Evolutionary conservation across 2,888 invertebrate genomes (phyloP), one percentile per base, ranked within the genome.

Genomic region (Agriopis aurantiaria): DNA sequence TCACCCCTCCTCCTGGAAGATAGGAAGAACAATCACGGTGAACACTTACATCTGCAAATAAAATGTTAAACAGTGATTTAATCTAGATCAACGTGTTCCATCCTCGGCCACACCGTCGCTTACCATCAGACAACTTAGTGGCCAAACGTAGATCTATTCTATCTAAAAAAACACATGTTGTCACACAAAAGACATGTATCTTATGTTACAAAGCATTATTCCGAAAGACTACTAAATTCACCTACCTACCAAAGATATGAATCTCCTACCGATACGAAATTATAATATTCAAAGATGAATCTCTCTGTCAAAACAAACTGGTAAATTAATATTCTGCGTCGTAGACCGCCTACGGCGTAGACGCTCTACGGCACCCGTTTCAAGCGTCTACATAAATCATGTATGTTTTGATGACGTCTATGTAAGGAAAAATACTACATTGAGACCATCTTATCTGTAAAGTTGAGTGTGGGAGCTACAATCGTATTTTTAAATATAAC

Each of bases 271-370:
- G 12, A 48, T 12, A 48, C 12, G 5, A 40, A 55, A 40, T 40
- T 3, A 55, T 40, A 40, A 33, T 12, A 55, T 12, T 41, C 55
- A 40, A 43, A 17, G 11, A 17, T 1, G 45, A 62, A 52, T 17
- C 0, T 41, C 5, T 65, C 53, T 43, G 61, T 68, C 70, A 73
- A 76, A 76, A 75, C 71, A 75, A 71, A 62, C 68, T 17, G 61
- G 23, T 11, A 55, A 72, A 75, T 77, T 77, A 79, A 79, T 77
- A 76, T 75, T 74, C 74, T 64, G 68, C 71, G 58, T 14, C 67
- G 74, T 58, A 73, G 73, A 69, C 65, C 65, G 68, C 74, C 80
- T 75, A 78, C 77, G 77, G 73, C 75, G 78, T 74, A 76, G 77
- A 55, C 65, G 51, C 23, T 48, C 64, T 74, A 63, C 69, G 58